Percentiles rank a stretch among this genome's conserved stretches.
Conservation (phyloP, 2,888 invertebrate genomes). For the Teleiodes luculella region DNA sequence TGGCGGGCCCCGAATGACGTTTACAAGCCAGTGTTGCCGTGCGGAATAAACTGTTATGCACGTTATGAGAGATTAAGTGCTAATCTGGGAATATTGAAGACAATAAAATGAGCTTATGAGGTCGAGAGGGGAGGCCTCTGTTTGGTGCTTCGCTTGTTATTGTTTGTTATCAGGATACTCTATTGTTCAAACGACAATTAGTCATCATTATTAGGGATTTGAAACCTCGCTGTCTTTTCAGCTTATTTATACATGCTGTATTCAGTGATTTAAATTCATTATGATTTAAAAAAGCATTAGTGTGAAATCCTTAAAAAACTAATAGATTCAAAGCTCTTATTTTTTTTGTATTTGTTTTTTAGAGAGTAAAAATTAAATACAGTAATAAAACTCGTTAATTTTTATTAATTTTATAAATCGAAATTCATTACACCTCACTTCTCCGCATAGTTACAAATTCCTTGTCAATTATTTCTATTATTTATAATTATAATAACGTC, state of each 20-base stretch:
- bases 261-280: too few species aligned
- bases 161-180: slow-evolving; percentile 22
- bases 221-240: not conserved
- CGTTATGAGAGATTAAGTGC: slow-evolving; percentile 74
- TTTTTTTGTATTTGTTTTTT: not conserved
- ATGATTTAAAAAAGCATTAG: not conserved
- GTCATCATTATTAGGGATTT: not conserved
- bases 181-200: slow-evolving; percentile 6
- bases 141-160: slow-evolving; percentile 44
- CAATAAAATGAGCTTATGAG: slow-evolving; percentile 73
- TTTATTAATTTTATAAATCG: slow-evolving; percentile 78
- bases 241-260: too few species aligned
- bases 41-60: slow-evolving; percentile 76
- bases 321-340: not conserved
- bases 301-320: not conserved
- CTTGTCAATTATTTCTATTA: slow-evolving; percentile 65
- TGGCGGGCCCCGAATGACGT: slow-evolving; percentile 73
- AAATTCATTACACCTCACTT: slow-evolving; percentile 73
- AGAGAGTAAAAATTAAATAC: not conserved
- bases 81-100: slow-evolving; percentile 79
- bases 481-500: slow-evolving; percentile 67
- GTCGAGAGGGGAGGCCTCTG: slow-evolving; percentile 47
- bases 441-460: slow-evolving; percentile 75
- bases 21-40: slow-evolving; percentile 73
- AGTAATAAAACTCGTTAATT: slow-evolving; percentile 72